These are phyloP conservation scores for Solenopsis fugax DNA, from an alignment of 1,140 invertebrate genomes.

Conservation along the genomic window DNA sequence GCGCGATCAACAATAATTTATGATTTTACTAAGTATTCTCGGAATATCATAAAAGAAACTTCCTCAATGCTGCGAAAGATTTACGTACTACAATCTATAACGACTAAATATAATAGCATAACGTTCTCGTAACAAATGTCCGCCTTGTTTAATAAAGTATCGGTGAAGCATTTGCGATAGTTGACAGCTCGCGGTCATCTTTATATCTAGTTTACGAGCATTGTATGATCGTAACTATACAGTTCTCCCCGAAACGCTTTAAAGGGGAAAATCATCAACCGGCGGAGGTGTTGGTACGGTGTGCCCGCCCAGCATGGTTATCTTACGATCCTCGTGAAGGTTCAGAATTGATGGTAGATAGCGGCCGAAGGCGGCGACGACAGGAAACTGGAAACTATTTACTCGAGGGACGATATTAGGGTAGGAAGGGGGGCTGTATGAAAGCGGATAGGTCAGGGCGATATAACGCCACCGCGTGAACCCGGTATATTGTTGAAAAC, in stretches of 20 bases:
- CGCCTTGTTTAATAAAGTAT: conserved; percentile 32
- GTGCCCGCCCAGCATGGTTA: conserved; percentile 60
- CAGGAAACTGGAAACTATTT: conserved; percentile 84
- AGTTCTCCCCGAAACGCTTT: conserved; percentile 55
- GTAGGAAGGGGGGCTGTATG: conserved; percentile 78
- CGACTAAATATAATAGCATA: background rate
- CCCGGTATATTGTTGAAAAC: conserved; percentile 68
- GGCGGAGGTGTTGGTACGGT: conserved; percentile 6
- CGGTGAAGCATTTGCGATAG: background rate
- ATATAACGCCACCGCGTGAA: conserved; percentile 72
- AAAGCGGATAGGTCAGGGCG: conserved; percentile 81
- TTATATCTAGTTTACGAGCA: conserved; percentile 53
- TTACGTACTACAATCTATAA: background rate
- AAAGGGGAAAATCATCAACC: conserved; percentile 71
- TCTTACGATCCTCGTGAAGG: conserved; percentile 76
- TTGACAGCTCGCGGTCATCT: conserved; percentile 16
- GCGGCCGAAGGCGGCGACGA: conserved; percentile 71
- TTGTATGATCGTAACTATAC: conserved; percentile 29
- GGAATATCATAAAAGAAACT: background rate
- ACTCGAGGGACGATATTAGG: conserved; percentile 83
- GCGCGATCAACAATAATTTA: background rate
- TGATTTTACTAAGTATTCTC: background rate
- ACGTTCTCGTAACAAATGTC: background rate
- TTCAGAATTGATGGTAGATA: conserved; percentile 77
- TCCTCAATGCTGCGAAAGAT: background rate